Evolutionary conservation across 2,797 vertebrate species (phyloP), one percentile per base, ranked within the genome.

Genomic region (Streptopelia turtur): DNA sequence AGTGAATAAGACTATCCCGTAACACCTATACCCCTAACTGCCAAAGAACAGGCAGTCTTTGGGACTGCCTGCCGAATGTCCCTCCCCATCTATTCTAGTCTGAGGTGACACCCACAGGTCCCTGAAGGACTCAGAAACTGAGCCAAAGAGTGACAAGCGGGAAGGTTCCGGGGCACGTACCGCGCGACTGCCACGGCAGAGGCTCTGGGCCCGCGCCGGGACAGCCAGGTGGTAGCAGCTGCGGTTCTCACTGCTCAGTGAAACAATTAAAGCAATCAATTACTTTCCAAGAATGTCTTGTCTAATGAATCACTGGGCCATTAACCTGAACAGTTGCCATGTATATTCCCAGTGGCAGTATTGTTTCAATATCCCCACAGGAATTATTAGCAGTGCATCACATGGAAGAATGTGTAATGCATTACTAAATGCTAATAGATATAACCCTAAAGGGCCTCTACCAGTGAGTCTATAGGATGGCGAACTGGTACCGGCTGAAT

Each of bases 281-380:
- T 95, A 92, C 81, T 90, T 95, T 82, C 75, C 71, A 87, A 76
- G 94, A 94, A 83, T 50, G 49, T 83, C 77, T 76, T 72, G 59
- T 68, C 37, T 82, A 90, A 88, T 95, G 86, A 96, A 95, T 94
- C 86, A 92, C 75, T 57, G 23, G 70, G 68, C 56, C 45, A 80
- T 96, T 96, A 95, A 87, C 81, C 45, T 93, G 56, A 96, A 64
- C 49, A 89, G 35, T 83, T 2, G 2, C 71, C 59, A 90, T 69
- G 55, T 63, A 69, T 69, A 89, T 89, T 94, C 82, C 72, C 82
- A 83, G 76, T 6, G 18, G 72, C 77, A 87, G 57, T 78, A 69
- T 53, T 74, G 11, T 71, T 82, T 93, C 60, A 94, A 87, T 72
- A 94, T 83, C 70, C 77, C 43, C 81, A 60, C 74, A 39, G 59